phyloP scores from a whole-genome alignment of 2,888 invertebrate genomes.

The Dusona sp. region DNA sequence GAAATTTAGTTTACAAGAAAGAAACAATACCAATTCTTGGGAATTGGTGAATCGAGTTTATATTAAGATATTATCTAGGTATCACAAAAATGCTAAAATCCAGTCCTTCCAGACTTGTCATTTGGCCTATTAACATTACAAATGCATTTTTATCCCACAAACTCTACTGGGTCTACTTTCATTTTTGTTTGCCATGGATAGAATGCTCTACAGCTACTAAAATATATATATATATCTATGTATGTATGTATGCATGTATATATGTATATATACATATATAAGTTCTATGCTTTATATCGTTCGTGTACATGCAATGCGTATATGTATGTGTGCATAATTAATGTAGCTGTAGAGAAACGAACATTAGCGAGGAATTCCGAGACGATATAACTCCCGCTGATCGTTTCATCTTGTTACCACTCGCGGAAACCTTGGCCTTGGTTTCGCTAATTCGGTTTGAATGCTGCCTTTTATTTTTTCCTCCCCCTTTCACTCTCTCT shows the following conservation, averaged over 20 bases:
- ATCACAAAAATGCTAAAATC: not conserved
- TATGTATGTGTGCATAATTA: conserved; percentile 31
- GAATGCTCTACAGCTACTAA: not conserved
- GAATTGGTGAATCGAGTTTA: not conserved
- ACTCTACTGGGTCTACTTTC: conserved; percentile 76
- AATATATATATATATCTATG: not conserved
- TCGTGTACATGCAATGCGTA: not conserved
- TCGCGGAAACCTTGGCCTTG: conserved; percentile 67
- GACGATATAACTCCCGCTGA: conserved; percentile 18
- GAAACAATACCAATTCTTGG: not conserved
- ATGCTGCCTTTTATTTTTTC: conserved; percentile 23
- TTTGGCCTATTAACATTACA: no score
- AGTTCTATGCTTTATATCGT: not conserved
- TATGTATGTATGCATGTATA: no score
- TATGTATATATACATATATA: not conserved
- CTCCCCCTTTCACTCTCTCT: not conserved
- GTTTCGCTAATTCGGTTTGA: conserved; percentile 60
- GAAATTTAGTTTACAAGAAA: not conserved
- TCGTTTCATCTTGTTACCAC: conserved; percentile 50
- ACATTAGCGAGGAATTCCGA: conserved; percentile 23
- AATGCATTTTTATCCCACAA: conserved; percentile 61
- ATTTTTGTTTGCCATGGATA: conserved; percentile 72
- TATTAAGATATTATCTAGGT: not conserved
- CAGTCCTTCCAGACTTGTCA: not conserved
- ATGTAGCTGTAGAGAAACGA: not conserved